These are phyloP conservation scores for Capricornis sumatraensis DNA, from an alignment of 2,113 vertebrate genomes.

Conservation along the genomic window DNA sequence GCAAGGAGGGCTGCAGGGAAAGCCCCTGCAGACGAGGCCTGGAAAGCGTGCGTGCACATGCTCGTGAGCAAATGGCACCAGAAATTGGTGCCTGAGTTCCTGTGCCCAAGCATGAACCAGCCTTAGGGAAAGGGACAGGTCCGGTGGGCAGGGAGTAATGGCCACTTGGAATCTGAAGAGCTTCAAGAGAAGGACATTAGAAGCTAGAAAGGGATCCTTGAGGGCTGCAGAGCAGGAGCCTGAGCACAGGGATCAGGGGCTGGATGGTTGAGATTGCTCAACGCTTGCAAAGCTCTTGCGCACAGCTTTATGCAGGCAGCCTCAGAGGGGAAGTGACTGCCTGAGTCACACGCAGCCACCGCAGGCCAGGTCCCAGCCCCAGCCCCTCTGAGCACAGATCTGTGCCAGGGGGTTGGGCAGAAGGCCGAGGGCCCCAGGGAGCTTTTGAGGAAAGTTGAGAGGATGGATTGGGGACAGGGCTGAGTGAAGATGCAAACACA, in stretches of 20 bases:
- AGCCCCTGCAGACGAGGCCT: not conserved
- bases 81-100: not conserved
- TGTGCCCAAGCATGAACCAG: not conserved
- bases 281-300: not conserved
- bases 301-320: not conserved
- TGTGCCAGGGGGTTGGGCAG: not conserved
- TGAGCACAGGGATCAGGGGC: not conserved
- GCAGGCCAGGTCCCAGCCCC: not conserved
- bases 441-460: not conserved
- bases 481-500: fast-evolving
- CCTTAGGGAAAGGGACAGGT: not conserved
- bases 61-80: not conserved
- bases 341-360: not conserved
- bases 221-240: not conserved
- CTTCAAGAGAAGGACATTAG: not conserved
- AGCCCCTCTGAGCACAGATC: not conserved
- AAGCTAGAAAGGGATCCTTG: not conserved
- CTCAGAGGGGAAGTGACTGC: not conserved
- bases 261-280: too few species aligned
- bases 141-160: not conserved
- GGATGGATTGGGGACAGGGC: not conserved
- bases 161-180: not conserved
- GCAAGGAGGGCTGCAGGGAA: not conserved
- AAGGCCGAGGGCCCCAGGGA: not conserved
- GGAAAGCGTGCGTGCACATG: fast-evolving